phyloP scores from a whole-genome alignment of 2,113 vertebrate species.

The Sceloporus tristichus region DNA sequence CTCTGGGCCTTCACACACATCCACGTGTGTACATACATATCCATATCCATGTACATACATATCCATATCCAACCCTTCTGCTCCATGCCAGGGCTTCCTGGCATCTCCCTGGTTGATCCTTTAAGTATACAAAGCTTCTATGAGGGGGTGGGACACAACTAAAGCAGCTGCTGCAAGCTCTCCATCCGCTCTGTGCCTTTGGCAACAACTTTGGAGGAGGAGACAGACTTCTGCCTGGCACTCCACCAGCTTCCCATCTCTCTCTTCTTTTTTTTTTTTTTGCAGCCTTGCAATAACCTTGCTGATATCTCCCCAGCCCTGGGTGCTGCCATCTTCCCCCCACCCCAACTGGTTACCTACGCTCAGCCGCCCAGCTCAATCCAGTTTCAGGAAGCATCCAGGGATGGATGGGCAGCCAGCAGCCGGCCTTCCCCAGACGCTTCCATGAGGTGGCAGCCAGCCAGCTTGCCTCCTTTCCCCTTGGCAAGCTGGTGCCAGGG shows the following conservation, averaged over 20 bases:
- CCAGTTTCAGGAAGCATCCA: constrained; percentile 55
- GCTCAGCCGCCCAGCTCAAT: constrained; percentile 36
- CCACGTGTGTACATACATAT: no score
- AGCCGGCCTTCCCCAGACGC: constrained; percentile 36
- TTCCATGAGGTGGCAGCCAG: constrained; percentile 10
- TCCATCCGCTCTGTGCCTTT: not conserved
- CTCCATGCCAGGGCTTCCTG: no score
- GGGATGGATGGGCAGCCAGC: not conserved
- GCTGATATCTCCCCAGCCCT: not conserved
- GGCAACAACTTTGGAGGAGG: not conserved
- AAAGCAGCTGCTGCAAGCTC: not conserved
- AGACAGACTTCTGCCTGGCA: constrained; percentile 3
- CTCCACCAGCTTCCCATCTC: not conserved
- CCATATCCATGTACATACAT: no score
- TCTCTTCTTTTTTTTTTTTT: not conserved
- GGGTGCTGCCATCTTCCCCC: constrained; percentile 14
- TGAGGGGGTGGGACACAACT: not conserved
- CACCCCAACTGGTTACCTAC: no score
- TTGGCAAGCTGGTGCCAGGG: constrained; percentile 1
- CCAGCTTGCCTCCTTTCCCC: not conserved
- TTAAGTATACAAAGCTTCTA: not conserved
- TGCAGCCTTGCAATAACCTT: not conserved
- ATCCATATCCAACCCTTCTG: no score
- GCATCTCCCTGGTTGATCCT: not conserved
- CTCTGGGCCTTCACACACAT: no score